Evolutionary conservation across 2,888 invertebrate genomes (phyloP).

Genomic region (Rhyacophila evoluta): DNA sequence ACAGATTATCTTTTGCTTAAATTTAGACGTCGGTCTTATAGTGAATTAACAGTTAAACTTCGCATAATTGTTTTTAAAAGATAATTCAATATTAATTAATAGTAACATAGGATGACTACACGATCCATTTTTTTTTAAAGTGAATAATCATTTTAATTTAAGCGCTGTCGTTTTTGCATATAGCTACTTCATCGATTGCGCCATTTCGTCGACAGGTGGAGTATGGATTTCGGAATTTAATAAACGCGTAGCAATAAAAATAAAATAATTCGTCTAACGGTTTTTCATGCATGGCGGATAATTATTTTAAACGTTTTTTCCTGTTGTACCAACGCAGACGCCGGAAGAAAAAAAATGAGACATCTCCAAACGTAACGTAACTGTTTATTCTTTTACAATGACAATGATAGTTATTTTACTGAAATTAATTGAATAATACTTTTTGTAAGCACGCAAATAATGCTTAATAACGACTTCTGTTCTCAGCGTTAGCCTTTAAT

Average conservation of each 20-base stretch:
- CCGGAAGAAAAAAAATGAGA: neutral
- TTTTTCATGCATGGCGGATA: neutral
- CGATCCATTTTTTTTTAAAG: neutral
- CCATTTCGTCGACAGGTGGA: neutral
- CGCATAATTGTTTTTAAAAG: neutral
- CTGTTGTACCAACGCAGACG: neutral
- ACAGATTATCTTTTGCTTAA: no score
- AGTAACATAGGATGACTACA: neutral
- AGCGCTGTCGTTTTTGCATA: neutral
- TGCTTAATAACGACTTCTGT: neutral
- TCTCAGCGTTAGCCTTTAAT: neutral
- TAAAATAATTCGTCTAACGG: neutral
- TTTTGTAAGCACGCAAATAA: neutral
- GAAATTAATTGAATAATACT: neutral
- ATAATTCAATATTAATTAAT: neutral
- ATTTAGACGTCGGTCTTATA: no score
- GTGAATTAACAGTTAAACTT: neutral
- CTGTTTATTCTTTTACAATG: neutral
- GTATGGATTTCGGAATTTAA: neutral
- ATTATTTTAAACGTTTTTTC: conserved; percentile 9
- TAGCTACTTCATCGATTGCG: neutral
- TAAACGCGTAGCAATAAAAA: neutral
- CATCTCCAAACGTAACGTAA: neutral
- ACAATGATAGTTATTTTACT: neutral
- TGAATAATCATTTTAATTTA: neutral